Conservation (phyloP, 2,797 vertebrate genomes). For the Cynodonichthys magdalenae region DNA sequence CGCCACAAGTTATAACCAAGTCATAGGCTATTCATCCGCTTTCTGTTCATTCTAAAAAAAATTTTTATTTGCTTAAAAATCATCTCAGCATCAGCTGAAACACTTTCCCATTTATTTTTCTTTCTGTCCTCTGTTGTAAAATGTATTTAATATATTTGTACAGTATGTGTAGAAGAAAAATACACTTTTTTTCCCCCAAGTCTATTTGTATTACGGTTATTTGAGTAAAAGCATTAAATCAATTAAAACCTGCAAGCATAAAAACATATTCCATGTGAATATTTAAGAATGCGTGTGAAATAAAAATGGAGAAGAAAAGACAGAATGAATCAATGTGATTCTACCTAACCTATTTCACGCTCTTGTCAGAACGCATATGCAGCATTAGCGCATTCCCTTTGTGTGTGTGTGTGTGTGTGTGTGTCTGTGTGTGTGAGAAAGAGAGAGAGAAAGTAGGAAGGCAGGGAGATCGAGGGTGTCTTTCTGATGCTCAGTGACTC, state of each 20-base stretch:
- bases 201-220: too few relatives aligned
- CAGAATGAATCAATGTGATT: conserved; percentile 62
- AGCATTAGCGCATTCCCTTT: conserved; percentile 43
- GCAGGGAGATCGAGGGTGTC: conserved; percentile 60
- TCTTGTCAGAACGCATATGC: conserved; percentile 69
- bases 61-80: conserved; percentile 32
- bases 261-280: neutral
- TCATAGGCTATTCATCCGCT: conserved; percentile 41
- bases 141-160: neutral
- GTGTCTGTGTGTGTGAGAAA: conserved; percentile 19
- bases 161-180: too few relatives aligned
- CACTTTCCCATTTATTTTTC: neutral
- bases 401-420: conserved; percentile 1
- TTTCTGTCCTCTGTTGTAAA: neutral
- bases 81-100: conserved; percentile 26
- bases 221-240: neutral
- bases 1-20: conserved; percentile 37
- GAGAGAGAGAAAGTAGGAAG: conserved; percentile 34
- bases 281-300: too few relatives aligned
- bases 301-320: conserved; percentile 33
- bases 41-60: conserved; percentile 22
- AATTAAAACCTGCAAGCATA: conserved; percentile 25
- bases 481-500: conserved; percentile 77
- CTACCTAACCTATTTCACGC: conserved; percentile 79
- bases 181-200: too few relatives aligned